Evolutionary conservation across 2,888 invertebrate genomes (phyloP).

Genomic region (Clistopyga incitator): DNA sequence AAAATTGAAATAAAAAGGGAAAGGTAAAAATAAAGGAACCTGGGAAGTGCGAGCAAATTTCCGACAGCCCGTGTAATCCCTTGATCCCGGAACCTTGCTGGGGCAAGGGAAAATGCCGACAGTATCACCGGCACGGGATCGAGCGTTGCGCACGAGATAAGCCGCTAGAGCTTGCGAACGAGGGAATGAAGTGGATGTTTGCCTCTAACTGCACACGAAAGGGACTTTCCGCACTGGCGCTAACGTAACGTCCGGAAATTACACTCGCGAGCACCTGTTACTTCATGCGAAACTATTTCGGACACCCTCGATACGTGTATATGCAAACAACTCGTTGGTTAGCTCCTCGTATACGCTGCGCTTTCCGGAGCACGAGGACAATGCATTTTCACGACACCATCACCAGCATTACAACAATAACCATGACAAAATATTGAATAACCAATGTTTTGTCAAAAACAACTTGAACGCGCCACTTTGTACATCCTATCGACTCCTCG

Average conservation of each 20-base stretch:
- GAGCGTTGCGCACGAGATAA: constrained; percentile 65
- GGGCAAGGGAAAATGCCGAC: constrained; percentile 19
- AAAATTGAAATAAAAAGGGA: too few relatives aligned
- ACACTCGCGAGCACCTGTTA: constrained; percentile 64
- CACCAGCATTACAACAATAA: neutral
- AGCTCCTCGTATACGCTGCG: neutral
- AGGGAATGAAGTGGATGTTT: constrained; percentile 67
- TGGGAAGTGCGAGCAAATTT: constrained; percentile 64
- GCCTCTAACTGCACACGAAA: constrained; percentile 65
- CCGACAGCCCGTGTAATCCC: constrained; percentile 61
- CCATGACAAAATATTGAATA: neutral
- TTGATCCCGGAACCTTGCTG: constrained; percentile 51
- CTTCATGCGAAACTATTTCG: constrained; percentile 57
- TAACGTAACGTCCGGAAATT: constrained; percentile 57
- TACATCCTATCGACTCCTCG: too few relatives aligned
- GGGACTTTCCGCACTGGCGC: constrained; percentile 43
- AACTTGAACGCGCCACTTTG: too few relatives aligned
- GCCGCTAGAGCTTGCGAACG: constrained; percentile 64
- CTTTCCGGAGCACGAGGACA: neutral
- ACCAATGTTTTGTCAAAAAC: neutral
- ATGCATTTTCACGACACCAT: neutral
- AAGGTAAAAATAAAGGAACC: constrained; percentile 4
- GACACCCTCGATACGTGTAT: constrained; percentile 35
- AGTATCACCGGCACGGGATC: constrained; percentile 55
- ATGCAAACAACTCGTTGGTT: neutral